phyloP scores from a whole-genome alignment of 2,113 vertebrate genomes.

The Myotis brandtii region DNA sequence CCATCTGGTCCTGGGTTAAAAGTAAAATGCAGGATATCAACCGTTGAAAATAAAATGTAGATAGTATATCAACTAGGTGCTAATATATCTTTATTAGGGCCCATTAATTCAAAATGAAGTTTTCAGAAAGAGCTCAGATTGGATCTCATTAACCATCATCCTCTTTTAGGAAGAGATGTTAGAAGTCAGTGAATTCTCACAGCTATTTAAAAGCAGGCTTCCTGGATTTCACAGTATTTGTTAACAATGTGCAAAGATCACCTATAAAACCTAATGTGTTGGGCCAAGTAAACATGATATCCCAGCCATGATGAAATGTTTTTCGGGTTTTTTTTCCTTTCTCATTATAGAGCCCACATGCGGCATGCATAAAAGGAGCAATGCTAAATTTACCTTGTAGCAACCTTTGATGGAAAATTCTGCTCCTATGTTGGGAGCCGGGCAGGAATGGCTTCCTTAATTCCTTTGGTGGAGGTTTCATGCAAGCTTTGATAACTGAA shows the following conservation, averaged over 20 bases:
- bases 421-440: neutral
- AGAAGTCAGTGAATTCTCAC: constrained; percentile 58
- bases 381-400: neutral
- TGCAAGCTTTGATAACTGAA: constrained; percentile 30
- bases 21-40: constrained; percentile 68
- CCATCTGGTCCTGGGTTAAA: constrained; percentile 67
- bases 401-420: neutral
- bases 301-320: neutral
- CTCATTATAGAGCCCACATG: neutral
- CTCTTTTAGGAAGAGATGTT: constrained; percentile 62
- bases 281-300: constrained; percentile 58
- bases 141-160: constrained; percentile 74
- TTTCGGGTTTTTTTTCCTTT: neutral
- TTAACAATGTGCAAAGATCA: constrained; percentile 79
- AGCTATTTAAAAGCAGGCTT: constrained; percentile 71
- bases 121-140: constrained; percentile 70
- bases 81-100: constrained; percentile 77
- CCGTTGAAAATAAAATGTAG: constrained; percentile 62
- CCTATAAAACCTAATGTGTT: constrained; percentile 63
- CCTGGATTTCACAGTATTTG: constrained; percentile 73
- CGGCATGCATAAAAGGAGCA: constrained; percentile 1
- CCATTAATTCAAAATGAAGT: constrained; percentile 74
- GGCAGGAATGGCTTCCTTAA: neutral
- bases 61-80: constrained; percentile 58
- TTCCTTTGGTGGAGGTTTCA: neutral